A percentile compares a stretch with the other conserved stretches of the same genome.
Evolutionary conservation across 2,797 vertebrate genomes (phyloP).

Genomic region (Gymnoscopelus microlampas): DNA sequence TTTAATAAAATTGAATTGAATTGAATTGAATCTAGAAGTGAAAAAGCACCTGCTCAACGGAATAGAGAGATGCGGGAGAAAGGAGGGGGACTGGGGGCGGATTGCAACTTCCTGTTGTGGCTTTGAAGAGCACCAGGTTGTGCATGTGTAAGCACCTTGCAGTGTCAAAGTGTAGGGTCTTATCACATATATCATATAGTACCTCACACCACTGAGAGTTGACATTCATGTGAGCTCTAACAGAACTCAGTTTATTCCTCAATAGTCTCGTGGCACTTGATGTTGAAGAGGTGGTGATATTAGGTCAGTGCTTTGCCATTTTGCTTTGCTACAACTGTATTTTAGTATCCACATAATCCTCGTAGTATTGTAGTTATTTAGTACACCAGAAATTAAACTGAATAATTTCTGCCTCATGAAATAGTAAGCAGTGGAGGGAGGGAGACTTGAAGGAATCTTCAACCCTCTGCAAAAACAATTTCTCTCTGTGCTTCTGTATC

Average conservation of each 20-base stretch:
- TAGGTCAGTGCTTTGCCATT: background rate
- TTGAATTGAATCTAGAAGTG: no score
- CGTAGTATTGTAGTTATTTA: background rate
- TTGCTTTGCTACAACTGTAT: background rate
- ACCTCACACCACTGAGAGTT: slow-evolving; percentile 18
- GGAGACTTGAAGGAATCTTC: background rate
- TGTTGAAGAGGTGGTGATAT: slow-evolving; percentile 33
- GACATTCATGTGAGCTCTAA: background rate
- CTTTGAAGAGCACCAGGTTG: slow-evolving; percentile 59
- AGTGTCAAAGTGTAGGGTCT: slow-evolving; percentile 47
- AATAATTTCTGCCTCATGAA: background rate
- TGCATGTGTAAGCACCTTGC: slow-evolving; percentile 59
- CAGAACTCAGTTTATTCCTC: background rate
- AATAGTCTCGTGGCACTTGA: background rate
- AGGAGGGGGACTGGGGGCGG: slow-evolving; percentile 69
- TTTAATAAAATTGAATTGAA: no score
- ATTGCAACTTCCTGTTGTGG: slow-evolving; percentile 81
- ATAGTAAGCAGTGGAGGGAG: background rate
- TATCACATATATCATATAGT: slow-evolving; percentile 29
- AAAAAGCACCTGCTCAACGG: slow-evolving; percentile 76
- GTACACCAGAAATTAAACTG: background rate
- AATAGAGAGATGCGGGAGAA: slow-evolving; percentile 56
- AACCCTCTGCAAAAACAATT: background rate
- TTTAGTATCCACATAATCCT: background rate
- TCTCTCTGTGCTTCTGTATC: background rate